Evolutionary conservation across 1,140 invertebrate genomes (phyloP), one percentile per base, ranked within the genome.

Genomic region (Lordiphosa mommai): DNA sequence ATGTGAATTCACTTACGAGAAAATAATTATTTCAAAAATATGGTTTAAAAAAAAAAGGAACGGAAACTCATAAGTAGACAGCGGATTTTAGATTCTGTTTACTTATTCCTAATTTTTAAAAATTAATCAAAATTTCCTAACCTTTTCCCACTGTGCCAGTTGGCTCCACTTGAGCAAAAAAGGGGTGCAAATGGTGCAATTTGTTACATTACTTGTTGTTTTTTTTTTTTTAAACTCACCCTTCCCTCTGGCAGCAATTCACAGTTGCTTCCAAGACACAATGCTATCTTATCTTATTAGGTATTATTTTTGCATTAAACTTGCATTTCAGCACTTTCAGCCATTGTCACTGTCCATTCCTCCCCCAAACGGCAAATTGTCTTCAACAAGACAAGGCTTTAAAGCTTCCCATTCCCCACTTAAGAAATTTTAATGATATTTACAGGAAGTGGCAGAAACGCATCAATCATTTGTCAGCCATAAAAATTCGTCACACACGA

Each of bases 401-500:
- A 80, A 80, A 38, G 10, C 41, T 27, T 49, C 50, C 29, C 40
- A 16, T 64, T 37, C 38, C 40, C 55, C 37, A 27, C 53, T 40
- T 65, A 61, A 53, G 34, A 47, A 52, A 14, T 76, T 67, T 72
- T 71, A 84, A 80, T 76, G 76, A 80, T 82, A 80, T 82, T 80
- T 82, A 76, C 77, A 76, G 76, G 77, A 80, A 80, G 61, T 71
- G 58, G 43, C 56, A 73, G 50, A 65, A 61, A 49, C 69, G 61
- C 85, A 87, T 87, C 79, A 87, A 85, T 87, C 85, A 87, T 82
- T 80, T 85, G 79, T 80, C 71, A 64, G 77, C 68, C 71, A 85
- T 85, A 87, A 87, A 87, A 82, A 87, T 87, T 87, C 79, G 85
- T 82, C 61, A 87, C 74, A 80, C 67, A 73, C 40, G 73, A 66